phyloP scores from a whole-genome alignment of 2,113 vertebrate species.

The Falcunculus frontatus region DNA sequence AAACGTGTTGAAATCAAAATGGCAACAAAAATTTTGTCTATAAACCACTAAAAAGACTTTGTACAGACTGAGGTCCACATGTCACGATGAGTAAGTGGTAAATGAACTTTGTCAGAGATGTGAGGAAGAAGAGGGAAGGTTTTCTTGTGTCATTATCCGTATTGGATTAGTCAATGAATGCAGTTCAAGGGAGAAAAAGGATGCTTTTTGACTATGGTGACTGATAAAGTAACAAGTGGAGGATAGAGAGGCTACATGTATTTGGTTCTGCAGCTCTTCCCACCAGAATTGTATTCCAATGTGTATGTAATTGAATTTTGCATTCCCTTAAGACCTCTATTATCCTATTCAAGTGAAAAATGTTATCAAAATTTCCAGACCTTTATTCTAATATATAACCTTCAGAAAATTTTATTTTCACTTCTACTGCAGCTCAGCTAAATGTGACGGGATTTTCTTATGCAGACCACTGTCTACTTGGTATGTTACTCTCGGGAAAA shows the following conservation, averaged over 20 bases:
- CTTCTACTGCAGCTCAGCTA: neutral
- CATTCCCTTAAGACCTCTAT: neutral
- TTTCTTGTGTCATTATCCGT: neutral
- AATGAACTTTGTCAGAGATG: neutral
- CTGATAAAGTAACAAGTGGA: neutral
- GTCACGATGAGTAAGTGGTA: neutral
- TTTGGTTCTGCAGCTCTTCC: neutral
- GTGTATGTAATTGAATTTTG: neutral
- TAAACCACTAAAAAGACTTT: neutral
- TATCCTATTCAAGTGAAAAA: neutral
- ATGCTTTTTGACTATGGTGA: neutral
- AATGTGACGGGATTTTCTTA: neutral
- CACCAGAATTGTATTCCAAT: neutral
- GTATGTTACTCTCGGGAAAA: neutral
- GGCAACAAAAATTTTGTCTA: neutral
- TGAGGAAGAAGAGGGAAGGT: neutral
- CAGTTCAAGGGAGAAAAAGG: neutral
- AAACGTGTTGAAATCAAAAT: neutral
- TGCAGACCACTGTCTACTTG: neutral
- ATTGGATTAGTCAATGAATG: neutral
- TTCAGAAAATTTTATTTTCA: neutral
- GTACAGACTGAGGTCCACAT: rapidly evolving
- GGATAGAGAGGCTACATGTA: neutral
- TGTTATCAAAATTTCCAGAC: neutral
- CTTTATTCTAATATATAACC: neutral